These are phyloP conservation scores for Passer domesticus DNA, from an alignment of 2,113 vertebrate species.

Conservation along the genomic window DNA sequence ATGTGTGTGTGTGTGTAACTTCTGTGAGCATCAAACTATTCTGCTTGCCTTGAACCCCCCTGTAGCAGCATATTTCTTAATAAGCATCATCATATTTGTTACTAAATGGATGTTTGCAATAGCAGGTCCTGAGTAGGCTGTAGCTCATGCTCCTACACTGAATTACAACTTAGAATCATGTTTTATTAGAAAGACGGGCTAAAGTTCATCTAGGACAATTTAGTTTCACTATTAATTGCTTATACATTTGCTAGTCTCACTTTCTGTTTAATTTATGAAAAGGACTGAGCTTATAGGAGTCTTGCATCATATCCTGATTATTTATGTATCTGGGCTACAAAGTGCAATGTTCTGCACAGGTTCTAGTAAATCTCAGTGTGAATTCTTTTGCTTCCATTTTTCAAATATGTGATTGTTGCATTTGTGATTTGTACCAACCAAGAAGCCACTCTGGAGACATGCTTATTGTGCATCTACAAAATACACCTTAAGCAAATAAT, in stretches of 20 bases:
- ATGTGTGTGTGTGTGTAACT: not conserved
- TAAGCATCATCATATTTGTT: not conserved
- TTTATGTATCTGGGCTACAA: not conserved
- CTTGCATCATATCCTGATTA: slow-evolving; percentile 1
- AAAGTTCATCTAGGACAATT: slow-evolving; percentile 4
- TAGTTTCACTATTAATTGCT: slow-evolving; percentile 3
- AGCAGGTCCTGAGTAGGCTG: not conserved
- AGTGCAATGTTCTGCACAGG: not conserved
- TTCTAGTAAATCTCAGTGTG: not conserved
- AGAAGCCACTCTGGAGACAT: not conserved
- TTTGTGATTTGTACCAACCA: not conserved
- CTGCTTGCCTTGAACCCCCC: not conserved
- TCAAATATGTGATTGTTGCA: not conserved
- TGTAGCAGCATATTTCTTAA: not conserved
- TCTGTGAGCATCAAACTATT: not conserved
- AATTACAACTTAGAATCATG: slow-evolving; percentile 6
- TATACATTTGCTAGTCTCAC: slow-evolving; percentile 15
- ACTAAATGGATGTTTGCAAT: not conserved
- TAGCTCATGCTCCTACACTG: not conserved
- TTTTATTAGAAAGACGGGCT: not conserved
- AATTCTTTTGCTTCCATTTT: not conserved
- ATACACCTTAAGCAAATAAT: not conserved
- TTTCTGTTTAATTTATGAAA: slow-evolving; percentile 51
- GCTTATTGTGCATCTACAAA: not conserved
- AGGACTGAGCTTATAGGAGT: not conserved